Base-by-base conservation (phyloP, 1,140 invertebrate genomes). In the Mylabris phalerata region DNA sequence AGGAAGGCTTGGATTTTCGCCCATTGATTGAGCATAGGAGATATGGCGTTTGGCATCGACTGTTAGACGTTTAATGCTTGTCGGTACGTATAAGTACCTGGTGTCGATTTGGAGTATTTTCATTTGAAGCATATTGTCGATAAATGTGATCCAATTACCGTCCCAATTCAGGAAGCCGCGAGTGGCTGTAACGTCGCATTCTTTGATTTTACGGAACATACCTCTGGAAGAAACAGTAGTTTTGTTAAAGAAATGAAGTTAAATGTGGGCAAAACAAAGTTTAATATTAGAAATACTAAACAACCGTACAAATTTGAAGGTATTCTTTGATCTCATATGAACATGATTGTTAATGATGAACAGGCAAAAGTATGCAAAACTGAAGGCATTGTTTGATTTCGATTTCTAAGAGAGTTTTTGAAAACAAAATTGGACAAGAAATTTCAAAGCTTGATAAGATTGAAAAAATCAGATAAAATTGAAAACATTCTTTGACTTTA, bases 101-200 rank as follows among this genome's bases (percentile, higher is more conserved):
- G 85, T 85, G 62, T 92, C 87, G 9, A 82, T 74, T 25, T 82
- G 81, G 1, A 96, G 67, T 46, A 96, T 85, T 56, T 87, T 82
- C 60, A 95, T 83, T 71, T 98, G 94, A 9, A 98, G 75, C 84
- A 97, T 88, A 11, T 87, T 92, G 73, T 98, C 95, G 80, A 97
- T 84, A 73, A 95, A 97, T 0, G 91, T 83, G 0, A 93, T 84
- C 92, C 92, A 97, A 72, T 95, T 93, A 64, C 87, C 71, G 5
- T 75, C 73, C 91, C 91, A 93, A 44, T 66, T 60, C 2, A 86
- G 73, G 10, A 70, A 69, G n/a, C 82, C 65, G 48, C 32, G 5
- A 10, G 60, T 55, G 11, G 83, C 72, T 27, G 86, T 85, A 26
- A 57, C 32, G 48, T 64, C 57, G 40, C 55, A 63, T 52, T 59